Percentiles rank a stretch among this genome's conserved stretches.
Evolutionary conservation across 2,797 vertebrate species (phyloP).

Genomic region (Macroramphosus scolopax): DNA sequence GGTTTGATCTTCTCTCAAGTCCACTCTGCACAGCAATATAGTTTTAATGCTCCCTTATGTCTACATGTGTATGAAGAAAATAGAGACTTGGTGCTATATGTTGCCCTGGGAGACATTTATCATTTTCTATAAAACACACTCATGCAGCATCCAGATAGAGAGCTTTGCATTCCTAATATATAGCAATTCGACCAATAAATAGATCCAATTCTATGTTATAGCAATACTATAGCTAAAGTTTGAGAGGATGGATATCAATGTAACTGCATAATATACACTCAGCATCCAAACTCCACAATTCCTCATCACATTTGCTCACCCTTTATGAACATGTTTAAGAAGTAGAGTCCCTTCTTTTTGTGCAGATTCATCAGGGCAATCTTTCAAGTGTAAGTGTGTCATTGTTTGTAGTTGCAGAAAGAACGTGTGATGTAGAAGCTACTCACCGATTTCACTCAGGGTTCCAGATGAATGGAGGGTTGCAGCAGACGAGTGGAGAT

Average conservation of each 20-base stretch:
- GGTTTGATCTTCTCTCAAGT: neutral
- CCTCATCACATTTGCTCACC: neutral
- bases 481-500: slow-evolving; percentile 65
- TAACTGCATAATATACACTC: too few relatives aligned
- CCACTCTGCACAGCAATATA: neutral
- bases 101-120: too few relatives aligned
- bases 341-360: neutral
- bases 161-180: too few relatives aligned
- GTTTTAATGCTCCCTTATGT: too few relatives aligned
- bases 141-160: too few relatives aligned
- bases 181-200: too few relatives aligned
- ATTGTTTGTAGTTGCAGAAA: slow-evolving; percentile 5
- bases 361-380: neutral
- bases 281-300: neutral
- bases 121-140: too few relatives aligned
- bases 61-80: too few relatives aligned
- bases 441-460: slow-evolving; percentile 78
- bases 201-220: too few relatives aligned
- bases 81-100: too few relatives aligned
- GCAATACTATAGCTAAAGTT: too few relatives aligned
- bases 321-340: neutral
- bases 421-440: slow-evolving; percentile 39
- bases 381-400: neutral
- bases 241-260: too few relatives aligned
- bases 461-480: slow-evolving; percentile 60